A percentile compares a stretch with the other conserved stretches of the same genome.
Conservation (phyloP, 2,888 invertebrate species). For the Stenurella melanura region DNA sequence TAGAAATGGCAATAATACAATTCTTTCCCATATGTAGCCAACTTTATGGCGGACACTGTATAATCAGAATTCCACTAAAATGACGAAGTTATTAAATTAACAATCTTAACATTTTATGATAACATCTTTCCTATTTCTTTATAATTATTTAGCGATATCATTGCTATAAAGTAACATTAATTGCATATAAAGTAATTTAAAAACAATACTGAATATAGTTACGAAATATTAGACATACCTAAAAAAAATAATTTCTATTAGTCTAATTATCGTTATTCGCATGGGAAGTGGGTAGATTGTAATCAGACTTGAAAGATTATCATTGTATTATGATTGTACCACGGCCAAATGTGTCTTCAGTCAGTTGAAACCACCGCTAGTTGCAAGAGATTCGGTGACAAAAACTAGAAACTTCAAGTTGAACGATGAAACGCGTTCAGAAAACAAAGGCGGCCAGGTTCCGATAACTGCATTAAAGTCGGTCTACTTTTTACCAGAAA, state of each 20-base stretch:
- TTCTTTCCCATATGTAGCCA: too few species aligned
- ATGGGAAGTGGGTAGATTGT: conserved; percentile 40
- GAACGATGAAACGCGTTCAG: conserved; percentile 55
- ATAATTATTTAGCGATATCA: too few species aligned
- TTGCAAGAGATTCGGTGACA: conserved; percentile 59
- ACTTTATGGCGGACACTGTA: too few species aligned
- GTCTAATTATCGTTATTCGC: background rate
- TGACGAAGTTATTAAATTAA: too few species aligned
- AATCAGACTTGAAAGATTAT: conserved; percentile 53
- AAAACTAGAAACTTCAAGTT: conserved; percentile 66
- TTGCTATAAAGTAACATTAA: too few species aligned
- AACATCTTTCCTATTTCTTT: too few species aligned
- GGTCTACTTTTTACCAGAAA: conserved; percentile 65
- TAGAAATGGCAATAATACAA: too few species aligned
- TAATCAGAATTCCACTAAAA: too few species aligned
- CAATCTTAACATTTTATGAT: too few species aligned
- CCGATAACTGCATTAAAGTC: conserved; percentile 66
- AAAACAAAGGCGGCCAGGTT: conserved; percentile 65
- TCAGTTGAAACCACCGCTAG: conserved; percentile 51
- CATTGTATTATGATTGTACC: conserved; percentile 51
- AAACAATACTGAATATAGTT: background rate
- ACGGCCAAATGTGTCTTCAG: conserved; percentile 50
- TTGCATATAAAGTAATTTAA: too few species aligned
- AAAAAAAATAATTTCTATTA: background rate
- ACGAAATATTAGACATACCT: background rate